phyloP scores from a whole-genome alignment of 2,888 invertebrate genomes.

The Thalpophila matura region DNA sequence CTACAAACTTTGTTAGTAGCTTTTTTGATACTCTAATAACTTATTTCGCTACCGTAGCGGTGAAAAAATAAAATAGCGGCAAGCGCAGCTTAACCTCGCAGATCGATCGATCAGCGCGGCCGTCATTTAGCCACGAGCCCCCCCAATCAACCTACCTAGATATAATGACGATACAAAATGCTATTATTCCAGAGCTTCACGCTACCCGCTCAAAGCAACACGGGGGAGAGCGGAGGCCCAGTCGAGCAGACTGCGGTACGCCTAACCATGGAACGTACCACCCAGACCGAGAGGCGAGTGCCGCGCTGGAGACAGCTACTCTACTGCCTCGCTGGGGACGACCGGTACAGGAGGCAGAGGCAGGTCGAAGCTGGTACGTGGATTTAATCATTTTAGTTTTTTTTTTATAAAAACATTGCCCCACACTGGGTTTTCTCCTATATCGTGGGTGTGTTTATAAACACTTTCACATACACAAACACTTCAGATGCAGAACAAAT shows the following conservation, averaged over 20 bases:
- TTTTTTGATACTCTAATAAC: not conserved
- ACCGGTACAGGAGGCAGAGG: conserved; percentile 93
- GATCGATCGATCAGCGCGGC: too few relatives aligned
- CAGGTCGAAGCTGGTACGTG: conserved; percentile 92
- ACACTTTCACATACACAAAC: too few relatives aligned
- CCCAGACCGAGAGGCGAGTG: conserved; percentile 94
- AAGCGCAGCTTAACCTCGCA: too few relatives aligned
- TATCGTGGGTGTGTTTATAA: too few relatives aligned
- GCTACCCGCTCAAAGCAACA: conserved; percentile 73
- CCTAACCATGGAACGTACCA: conserved; percentile 95
- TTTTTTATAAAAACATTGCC: too few relatives aligned
- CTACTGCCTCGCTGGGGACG: conserved; percentile 95
- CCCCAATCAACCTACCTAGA: not conserved
- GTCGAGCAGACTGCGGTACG: conserved; percentile 79
- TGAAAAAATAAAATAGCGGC: too few relatives aligned
- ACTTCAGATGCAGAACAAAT: too few relatives aligned
- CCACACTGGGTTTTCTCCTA: too few relatives aligned
- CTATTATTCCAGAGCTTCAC: conserved; percentile 78
- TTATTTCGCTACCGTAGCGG: not conserved
- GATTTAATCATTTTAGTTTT: not conserved
- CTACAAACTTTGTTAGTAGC: conserved; percentile 78
- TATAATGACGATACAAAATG: not conserved
- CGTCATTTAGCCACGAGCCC: too few relatives aligned
- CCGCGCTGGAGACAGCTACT: conserved; percentile 95
- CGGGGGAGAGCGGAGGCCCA: conserved; percentile 67